A percentile compares a stretch with the other conserved stretches of the same genome.
Conservation (phyloP, 2,888 invertebrate genomes). For the Desoria tigrina region DNA sequence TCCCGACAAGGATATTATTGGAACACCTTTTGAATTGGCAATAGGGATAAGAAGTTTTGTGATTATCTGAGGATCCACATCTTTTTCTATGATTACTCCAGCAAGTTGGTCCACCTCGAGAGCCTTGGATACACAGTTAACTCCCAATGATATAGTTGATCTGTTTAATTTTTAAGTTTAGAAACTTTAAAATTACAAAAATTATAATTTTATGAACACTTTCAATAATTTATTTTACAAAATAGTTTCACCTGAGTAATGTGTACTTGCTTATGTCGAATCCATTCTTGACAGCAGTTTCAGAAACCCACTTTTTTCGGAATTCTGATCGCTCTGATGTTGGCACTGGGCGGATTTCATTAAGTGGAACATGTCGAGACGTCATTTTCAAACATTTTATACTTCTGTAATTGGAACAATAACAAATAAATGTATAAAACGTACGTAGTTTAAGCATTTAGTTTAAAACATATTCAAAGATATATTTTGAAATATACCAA, state of each 20-base stretch:
- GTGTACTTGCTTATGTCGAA: constrained; percentile 31
- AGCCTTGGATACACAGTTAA: constrained; percentile 44
- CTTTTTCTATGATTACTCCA: constrained; percentile 47
- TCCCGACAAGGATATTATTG: constrained; percentile 44
- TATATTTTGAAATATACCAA: no score
- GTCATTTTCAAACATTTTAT: constrained; percentile 36
- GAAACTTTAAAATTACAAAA: neutral
- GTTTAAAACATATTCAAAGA: no score
- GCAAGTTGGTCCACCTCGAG: constrained; percentile 36
- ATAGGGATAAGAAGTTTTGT: constrained; percentile 49
- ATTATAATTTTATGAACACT: neutral
- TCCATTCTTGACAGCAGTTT: constrained; percentile 32
- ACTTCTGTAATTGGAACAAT: constrained; percentile 24
- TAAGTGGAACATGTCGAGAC: constrained; percentile 34
- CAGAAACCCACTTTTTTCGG: constrained; percentile 29
- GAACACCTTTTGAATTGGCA: constrained; percentile 40
- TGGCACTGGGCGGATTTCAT: constrained; percentile 38
- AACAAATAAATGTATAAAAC: neutral
- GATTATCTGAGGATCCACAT: constrained; percentile 49
- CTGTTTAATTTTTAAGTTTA: constrained; percentile 22
- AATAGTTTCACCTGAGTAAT: neutral
- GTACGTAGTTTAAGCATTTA: neutral
- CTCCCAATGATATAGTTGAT: constrained; percentile 40
- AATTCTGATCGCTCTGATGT: constrained; percentile 36
- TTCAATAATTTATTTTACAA: constrained; percentile 4